phyloP scores from a whole-genome alignment of 2,797 vertebrate genomes.

The Cyclura pinguis region DNA sequence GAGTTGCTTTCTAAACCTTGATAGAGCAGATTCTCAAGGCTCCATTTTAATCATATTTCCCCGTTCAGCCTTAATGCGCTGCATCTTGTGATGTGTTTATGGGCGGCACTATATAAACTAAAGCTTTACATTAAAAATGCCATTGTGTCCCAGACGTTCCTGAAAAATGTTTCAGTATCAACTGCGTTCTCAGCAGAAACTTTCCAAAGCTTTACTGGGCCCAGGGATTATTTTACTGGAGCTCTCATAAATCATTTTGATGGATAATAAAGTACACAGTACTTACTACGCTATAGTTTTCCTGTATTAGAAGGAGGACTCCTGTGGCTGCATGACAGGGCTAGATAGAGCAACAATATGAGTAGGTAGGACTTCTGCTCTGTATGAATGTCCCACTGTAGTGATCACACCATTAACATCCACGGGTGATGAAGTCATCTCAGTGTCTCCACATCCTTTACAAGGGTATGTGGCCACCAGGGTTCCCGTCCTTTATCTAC shows the following conservation, averaged over 20 bases:
- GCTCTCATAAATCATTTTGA: slow-evolving; percentile 31
- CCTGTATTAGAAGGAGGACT: background rate
- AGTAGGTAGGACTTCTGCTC: background rate
- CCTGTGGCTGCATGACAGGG: background rate
- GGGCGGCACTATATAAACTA: background rate
- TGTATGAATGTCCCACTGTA: background rate
- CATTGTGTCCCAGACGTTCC: slow-evolving; percentile 18
- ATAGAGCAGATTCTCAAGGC: slow-evolving; percentile 8
- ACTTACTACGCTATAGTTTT: background rate
- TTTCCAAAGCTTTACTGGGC: slow-evolving; percentile 24
- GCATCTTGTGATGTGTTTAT: slow-evolving; percentile 10
- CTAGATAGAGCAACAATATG: background rate
- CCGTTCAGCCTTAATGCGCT: background rate
- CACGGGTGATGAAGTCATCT: no score
- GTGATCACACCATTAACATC: no score
- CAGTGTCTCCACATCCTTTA: background rate
- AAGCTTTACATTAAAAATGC: background rate
- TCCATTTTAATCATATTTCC: slow-evolving; percentile 33
- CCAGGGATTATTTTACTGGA: slow-evolving; percentile 5
- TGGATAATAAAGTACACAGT: slow-evolving; percentile 24
- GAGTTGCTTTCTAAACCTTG: background rate
- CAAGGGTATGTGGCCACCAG: no score
- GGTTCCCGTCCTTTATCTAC: no score
- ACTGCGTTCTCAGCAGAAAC: slow-evolving; percentile 14
- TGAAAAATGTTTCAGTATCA: slow-evolving; percentile 13